Percentiles rank a stretch among this genome's conserved stretches.
phyloP scores from a whole-genome alignment of 1,140 invertebrate genomes.

The Listronotus bonariensis region DNA sequence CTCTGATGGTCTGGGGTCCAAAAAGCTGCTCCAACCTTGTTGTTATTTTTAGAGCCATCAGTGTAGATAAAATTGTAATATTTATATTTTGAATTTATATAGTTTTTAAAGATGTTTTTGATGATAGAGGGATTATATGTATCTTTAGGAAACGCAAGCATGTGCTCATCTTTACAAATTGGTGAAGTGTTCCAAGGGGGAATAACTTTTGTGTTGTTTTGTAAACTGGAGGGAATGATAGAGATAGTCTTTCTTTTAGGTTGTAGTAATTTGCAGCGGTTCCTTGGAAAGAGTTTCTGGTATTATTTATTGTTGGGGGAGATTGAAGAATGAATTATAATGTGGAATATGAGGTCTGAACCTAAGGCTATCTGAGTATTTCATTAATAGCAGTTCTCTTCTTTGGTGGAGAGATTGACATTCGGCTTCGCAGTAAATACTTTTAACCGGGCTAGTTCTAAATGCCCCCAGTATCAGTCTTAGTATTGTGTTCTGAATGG shows the following conservation, averaged over 20 bases:
- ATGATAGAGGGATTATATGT: background rate
- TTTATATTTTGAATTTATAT: slow-evolving; percentile 14
- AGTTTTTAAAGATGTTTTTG: background rate
- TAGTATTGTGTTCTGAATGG: slow-evolving; percentile 26
- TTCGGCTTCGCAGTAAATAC: slow-evolving; percentile 8
- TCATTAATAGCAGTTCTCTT: background rate
- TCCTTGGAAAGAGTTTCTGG: no score
- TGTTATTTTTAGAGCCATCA: slow-evolving; percentile 24
- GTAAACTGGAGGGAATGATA: no score
- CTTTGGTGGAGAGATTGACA: slow-evolving; percentile 8
- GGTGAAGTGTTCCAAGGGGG: no score
- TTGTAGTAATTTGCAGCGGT: no score
- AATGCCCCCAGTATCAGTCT: slow-evolving; percentile 21
- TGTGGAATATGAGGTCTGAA: background rate
- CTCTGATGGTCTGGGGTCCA: background rate
- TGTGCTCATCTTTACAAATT: no score
- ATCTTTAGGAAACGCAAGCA: background rate
- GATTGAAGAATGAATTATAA: slow-evolving; percentile 1
- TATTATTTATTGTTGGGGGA: no score
- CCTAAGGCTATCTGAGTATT: background rate
- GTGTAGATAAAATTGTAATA: slow-evolving; percentile 14
- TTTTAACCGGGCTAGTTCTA: slow-evolving; percentile 13
- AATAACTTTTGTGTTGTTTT: no score
- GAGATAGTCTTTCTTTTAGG: no score
- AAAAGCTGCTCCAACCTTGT: slow-evolving; percentile 10